These are phyloP conservation scores for Cryptocephalus moraei DNA, from an alignment of 2,888 invertebrate genomes.

Conservation along the genomic window DNA sequence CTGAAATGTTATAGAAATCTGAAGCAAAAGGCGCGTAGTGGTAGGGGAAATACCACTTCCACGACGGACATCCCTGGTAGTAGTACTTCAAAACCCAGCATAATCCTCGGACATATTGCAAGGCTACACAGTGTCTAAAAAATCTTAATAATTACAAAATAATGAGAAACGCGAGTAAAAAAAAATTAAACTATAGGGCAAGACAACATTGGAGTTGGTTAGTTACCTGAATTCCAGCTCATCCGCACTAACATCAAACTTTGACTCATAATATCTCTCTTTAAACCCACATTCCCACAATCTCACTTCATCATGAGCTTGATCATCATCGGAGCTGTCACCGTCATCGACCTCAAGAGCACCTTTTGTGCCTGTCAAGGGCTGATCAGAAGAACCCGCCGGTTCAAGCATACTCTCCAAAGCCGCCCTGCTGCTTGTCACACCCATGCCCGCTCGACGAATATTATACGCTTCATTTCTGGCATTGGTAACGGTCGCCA, in stretches of 20 bases:
- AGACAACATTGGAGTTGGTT: background rate
- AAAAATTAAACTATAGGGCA: background rate
- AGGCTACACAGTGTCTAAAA: slow-evolving; percentile 69
- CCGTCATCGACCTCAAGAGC: slow-evolving; percentile 18
- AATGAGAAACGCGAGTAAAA: background rate
- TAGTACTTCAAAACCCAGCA: slow-evolving; percentile 99
- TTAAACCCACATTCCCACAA: slow-evolving; percentile 97
- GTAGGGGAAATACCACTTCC: slow-evolving; percentile 99
- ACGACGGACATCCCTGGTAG: slow-evolving; percentile 98
- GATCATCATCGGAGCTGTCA: slow-evolving; percentile 54
- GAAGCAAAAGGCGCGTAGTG: slow-evolving; percentile 99
- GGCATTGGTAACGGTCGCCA: slow-evolving; percentile 53
- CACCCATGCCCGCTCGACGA: slow-evolving; percentile 51
- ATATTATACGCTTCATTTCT: slow-evolving; percentile 68
- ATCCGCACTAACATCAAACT: slow-evolving; percentile 70
- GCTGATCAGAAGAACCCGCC: slow-evolving; percentile 23
- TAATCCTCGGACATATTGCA: slow-evolving; percentile 90
- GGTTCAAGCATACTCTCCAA: slow-evolving; percentile 44
- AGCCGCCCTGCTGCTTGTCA: slow-evolving; percentile 22
- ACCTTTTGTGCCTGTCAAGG: slow-evolving; percentile 37
- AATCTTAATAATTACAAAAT: background rate
- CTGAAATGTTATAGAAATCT: slow-evolving; percentile 88
- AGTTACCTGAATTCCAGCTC: slow-evolving; percentile 69
- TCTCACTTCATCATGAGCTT: slow-evolving; percentile 79
- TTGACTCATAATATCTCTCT: slow-evolving; percentile 93